These are phyloP conservation scores for Neolamprologus modestus DNA, from an alignment of 2,113 vertebrate genomes.

Conservation along the genomic window DNA sequence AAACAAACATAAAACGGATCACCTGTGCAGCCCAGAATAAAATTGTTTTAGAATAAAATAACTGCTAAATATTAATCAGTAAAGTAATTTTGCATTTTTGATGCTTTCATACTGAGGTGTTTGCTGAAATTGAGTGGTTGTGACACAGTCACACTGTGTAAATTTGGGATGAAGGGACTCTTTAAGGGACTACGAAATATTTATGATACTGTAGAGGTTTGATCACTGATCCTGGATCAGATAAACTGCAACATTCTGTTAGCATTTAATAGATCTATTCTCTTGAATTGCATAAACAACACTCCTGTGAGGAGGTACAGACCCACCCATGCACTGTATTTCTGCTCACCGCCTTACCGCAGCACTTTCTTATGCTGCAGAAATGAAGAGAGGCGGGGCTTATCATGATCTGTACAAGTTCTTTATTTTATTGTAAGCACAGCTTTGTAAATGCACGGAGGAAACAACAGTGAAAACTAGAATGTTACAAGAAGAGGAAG, in stretches of 20 bases:
- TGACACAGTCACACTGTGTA: background rate
- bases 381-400: background rate
- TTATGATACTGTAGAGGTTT: background rate
- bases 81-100: background rate
- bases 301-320: background rate
- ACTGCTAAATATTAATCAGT: background rate
- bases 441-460: slow-evolving; percentile 94
- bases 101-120: background rate
- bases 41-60: background rate
- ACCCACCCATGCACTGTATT: background rate
- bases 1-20: background rate
- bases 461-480: slow-evolving; percentile 83
- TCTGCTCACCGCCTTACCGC: background rate
- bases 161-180: background rate
- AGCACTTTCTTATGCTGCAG: background rate
- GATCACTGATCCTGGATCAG: background rate
- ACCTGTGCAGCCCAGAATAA: background rate
- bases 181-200: background rate
- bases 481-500: slow-evolving; percentile 75
- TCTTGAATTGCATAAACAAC: background rate
- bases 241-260: background rate
- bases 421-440: slow-evolving; percentile 90
- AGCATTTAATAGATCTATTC: background rate
- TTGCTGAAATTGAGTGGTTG: background rate
- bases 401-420: slow-evolving; percentile 87